Percentiles rank a stretch among this genome's conserved stretches.
These are phyloP conservation scores for Campoletis sonorensis DNA, from an alignment of 1,140 invertebrate genomes.

Conservation along the genomic window DNA sequence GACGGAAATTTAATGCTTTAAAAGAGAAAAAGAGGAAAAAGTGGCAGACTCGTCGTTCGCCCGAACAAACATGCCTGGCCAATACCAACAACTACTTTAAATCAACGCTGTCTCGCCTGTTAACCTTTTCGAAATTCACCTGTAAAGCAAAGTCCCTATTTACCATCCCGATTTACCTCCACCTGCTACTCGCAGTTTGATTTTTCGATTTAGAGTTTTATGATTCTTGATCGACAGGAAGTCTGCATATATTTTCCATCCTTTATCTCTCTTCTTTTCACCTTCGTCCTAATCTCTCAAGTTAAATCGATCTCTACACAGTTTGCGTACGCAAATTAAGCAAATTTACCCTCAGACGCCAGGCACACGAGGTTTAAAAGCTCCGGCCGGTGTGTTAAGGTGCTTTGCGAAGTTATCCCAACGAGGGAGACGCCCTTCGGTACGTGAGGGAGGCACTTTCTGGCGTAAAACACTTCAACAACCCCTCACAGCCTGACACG, in stretches of 20 bases:
- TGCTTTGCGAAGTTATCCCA: background rate
- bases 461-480: background rate
- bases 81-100: conserved; percentile 5
- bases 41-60: background rate
- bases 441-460: conserved; percentile 1
- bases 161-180: background rate
- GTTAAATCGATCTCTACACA: conserved; percentile 22
- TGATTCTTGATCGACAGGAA: background rate
- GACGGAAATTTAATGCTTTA: background rate
- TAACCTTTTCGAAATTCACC: conserved; percentile 6
- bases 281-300: background rate
- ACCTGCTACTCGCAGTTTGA: background rate
- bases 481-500: background rate
- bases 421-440: background rate
- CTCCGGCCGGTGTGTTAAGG: conserved; percentile 11
- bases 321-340: conserved; percentile 38
- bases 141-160: background rate
- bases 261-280: background rate
- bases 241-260: background rate
- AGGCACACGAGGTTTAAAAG: conserved; percentile 5
- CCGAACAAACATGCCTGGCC: conserved; percentile 16
- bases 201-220: background rate
- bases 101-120: background rate
- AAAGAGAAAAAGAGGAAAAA: background rate
- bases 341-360: conserved; percentile 15